A percentile compares a stretch with the other conserved stretches of the same genome.
phyloP scores from a whole-genome alignment of 2,888 invertebrate species.

The Chirona hameri region DNA sequence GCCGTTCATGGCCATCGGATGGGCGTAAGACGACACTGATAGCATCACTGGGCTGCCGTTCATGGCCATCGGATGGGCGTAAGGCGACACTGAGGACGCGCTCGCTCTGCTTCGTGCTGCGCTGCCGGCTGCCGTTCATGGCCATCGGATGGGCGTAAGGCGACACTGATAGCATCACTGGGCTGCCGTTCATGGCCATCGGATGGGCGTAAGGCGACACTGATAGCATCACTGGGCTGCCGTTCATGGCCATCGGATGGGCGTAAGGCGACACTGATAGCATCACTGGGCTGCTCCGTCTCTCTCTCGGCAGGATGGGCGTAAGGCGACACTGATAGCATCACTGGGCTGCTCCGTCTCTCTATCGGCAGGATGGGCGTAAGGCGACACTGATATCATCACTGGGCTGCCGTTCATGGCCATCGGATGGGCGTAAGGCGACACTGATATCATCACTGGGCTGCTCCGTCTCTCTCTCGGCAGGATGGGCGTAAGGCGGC shows the following conservation, averaged over 20 bases:
- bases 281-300: no score
- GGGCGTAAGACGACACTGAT: constrained; percentile 54
- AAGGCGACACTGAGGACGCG: constrained; percentile 62
- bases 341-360: no score
- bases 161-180: no score
- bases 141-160: constrained; percentile 58
- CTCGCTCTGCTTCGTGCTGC: constrained; percentile 75
- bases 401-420: constrained; percentile 60
- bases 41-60: constrained; percentile 57
- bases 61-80: constrained; percentile 59
- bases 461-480: no score
- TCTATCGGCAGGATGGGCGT: constrained; percentile 65
- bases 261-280: constrained; percentile 51
- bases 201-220: constrained; percentile 56
- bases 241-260: constrained; percentile 59
- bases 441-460: no score
- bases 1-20: constrained; percentile 58
- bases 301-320: no score
- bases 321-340: constrained; percentile 47
- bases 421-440: constrained; percentile 57
- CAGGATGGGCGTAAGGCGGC: constrained; percentile 57
- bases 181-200: constrained; percentile 61
- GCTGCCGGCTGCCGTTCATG: constrained; percentile 66
- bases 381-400: constrained; percentile 41
- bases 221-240: constrained; percentile 54